These are phyloP conservation scores for Mesitornis unicolor DNA, from an alignment of 2,113 vertebrate species.

Conservation along the genomic window DNA sequence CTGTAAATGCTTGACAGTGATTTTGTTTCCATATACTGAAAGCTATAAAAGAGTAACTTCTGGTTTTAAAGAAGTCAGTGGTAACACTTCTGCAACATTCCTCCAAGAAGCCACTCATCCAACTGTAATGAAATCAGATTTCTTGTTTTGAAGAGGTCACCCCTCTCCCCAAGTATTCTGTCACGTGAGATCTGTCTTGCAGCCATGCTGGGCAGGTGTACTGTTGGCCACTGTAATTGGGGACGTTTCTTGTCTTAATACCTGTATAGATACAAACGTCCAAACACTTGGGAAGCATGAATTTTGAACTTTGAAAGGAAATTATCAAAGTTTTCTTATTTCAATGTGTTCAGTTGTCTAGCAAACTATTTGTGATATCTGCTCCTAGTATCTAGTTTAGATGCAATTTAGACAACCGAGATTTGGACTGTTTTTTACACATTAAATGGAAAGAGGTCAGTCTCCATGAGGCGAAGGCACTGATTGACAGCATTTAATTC, in stretches of 20 bases:
- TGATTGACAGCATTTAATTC: neutral
- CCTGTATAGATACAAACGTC: neutral
- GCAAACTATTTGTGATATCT: neutral
- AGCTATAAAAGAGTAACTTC: neutral
- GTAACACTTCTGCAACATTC: neutral
- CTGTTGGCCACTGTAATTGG: neutral
- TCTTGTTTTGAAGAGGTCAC: neutral
- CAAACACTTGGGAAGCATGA: fast-evolving
- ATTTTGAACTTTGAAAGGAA: neutral
- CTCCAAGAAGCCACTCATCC: neutral
- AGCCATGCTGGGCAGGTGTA: neutral
- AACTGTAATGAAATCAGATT: neutral
- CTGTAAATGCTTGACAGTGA: neutral
- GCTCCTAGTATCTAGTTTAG: neutral
- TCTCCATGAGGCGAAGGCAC: neutral
- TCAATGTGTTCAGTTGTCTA: neutral
- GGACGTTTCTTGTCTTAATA: neutral
- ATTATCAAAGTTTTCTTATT: neutral
- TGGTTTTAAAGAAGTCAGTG: neutral
- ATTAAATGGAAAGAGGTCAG: neutral
- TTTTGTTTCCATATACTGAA: neutral
- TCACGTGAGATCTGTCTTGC: neutral
- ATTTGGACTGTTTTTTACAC: neutral
- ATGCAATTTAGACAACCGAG: neutral
- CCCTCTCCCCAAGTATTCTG: neutral